Base-by-base conservation (phyloP, 2,797 vertebrate species). In the Coreius guichenoti region DNA sequence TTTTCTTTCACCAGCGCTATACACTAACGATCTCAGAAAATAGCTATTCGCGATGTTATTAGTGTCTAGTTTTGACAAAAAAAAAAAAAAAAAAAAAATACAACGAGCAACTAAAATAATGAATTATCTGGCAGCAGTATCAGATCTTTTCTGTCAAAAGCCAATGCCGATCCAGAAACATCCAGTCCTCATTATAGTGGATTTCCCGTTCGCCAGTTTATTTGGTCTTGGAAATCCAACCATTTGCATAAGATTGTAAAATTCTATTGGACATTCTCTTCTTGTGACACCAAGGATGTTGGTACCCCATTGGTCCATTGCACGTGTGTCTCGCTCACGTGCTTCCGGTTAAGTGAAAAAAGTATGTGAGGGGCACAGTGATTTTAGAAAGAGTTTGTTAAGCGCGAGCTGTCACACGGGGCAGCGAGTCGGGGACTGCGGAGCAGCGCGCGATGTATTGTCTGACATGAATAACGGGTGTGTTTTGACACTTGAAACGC, bases 341-440 rank as follows among this genome's bases (percentile, higher is more conserved):
- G 97, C 96, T 97, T 97, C 97, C 96, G 96, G 96, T 93, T 91
- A 93, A 93, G 94, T 1, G 94, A 92, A 93, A 91, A 95, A 94
- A 95, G 92, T 94, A 93, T 92, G 87, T 23, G 87, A 85, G 90
- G 86, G 93, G 93, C 93, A 93, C 93, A 92, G 95, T 94, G 95
- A 96, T 94, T 96, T 94, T 95, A 95, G 95, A 95, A 95, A 95
- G 96, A 96, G 96, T 97, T 96, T 95, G 92, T 94, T 92, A 94
- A 92, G 95, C 94, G 94, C 92, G 93, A 91, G 94, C 94, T 95
- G 96, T 95, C 96, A 96, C 94, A 97, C 95, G 95, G 95, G 94
- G 91, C 88, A 92, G 90, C 90, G 89, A 91, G 87, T 81, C 91
- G 75, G 86, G 91, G 91, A 91, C 90, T 78, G 79, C 89, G 88